Evolutionary conservation across 2,113 vertebrate species (phyloP).

Genomic region (Eublepharis macularius): DNA sequence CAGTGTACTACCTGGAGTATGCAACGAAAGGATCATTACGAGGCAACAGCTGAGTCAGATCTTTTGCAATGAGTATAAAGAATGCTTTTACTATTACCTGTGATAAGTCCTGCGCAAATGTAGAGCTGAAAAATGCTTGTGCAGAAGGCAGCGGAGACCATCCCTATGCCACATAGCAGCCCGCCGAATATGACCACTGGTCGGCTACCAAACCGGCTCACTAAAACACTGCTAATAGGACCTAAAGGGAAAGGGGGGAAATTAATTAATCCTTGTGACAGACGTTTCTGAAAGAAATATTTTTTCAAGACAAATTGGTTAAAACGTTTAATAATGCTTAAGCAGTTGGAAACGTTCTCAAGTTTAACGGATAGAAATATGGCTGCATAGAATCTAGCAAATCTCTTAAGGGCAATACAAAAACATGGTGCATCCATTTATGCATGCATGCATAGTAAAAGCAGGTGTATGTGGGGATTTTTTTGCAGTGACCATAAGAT

Average conservation of each 20-base stretch:
- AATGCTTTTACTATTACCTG: constrained; percentile 70
- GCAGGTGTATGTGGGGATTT: background rate
- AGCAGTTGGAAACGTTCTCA: background rate
- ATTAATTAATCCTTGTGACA: background rate
- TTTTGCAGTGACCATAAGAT: background rate
- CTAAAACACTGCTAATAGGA: constrained; percentile 80
- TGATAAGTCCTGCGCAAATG: constrained; percentile 80
- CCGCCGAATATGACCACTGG: constrained; percentile 82
- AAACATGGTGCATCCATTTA: background rate
- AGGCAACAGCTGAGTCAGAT: background rate
- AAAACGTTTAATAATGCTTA: background rate
- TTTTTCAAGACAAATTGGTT: background rate
- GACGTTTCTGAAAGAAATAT: fast-evolving
- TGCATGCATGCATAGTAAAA: background rate
- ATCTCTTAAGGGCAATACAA: background rate
- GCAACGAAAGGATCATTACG: background rate
- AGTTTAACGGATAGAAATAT: background rate
- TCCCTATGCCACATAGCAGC: constrained; percentile 75
- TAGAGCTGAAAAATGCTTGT: constrained; percentile 82
- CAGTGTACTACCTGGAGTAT: background rate
- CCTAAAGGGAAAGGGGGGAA: constrained; percentile 55
- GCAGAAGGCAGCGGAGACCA: constrained; percentile 80
- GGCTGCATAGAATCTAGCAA: background rate
- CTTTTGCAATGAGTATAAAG: fast-evolving
- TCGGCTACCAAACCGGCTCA: constrained; percentile 81